Conservation (phyloP, 2,888 invertebrate species). For the Sphaerophoria rueppellii region DNA sequence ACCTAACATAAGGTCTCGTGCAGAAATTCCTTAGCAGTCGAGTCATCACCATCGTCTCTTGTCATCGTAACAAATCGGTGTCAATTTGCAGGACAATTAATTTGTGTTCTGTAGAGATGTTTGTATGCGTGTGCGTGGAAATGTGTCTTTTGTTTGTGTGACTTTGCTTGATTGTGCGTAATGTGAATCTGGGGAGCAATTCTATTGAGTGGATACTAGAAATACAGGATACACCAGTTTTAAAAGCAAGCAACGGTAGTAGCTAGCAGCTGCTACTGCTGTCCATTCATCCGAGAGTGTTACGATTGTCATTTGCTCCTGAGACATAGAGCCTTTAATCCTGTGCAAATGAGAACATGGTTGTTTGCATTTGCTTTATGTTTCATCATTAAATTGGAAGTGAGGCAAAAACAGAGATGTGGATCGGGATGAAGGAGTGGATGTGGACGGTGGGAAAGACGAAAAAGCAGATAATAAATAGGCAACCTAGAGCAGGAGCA, state of each 20-base stretch:
- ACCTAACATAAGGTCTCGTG: background rate
- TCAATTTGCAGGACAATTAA: slow-evolving; percentile 71
- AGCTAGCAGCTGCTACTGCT: slow-evolving; percentile 28
- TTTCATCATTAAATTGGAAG: slow-evolving; percentile 52
- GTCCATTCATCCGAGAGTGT: slow-evolving; percentile 67
- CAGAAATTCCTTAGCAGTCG: background rate
- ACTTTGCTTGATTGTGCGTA: slow-evolving; percentile 49
- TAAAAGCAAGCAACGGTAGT: background rate
- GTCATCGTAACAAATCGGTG: slow-evolving; percentile 67
- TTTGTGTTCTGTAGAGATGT: slow-evolving; percentile 55
- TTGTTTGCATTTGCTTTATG: slow-evolving; percentile 64
- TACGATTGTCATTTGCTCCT: slow-evolving; percentile 69
- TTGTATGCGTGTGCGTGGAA: slow-evolving; percentile 5
- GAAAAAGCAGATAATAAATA: no score
- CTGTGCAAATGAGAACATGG: slow-evolving; percentile 63
- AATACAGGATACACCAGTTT: slow-evolving; percentile 21
- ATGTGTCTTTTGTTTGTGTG: slow-evolving; percentile 19
- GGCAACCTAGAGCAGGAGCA: no score
- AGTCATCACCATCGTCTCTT: slow-evolving; percentile 8
- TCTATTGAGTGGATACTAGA: slow-evolving; percentile 29
- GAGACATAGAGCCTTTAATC: slow-evolving; percentile 67
- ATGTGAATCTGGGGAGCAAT: slow-evolving; percentile 55
- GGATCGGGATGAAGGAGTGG: no score
- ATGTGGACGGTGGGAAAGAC: no score
- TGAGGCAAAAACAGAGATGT: background rate